phyloP scores from a whole-genome alignment of 1,140 invertebrate genomes.

The Ceratina japonica region DNA sequence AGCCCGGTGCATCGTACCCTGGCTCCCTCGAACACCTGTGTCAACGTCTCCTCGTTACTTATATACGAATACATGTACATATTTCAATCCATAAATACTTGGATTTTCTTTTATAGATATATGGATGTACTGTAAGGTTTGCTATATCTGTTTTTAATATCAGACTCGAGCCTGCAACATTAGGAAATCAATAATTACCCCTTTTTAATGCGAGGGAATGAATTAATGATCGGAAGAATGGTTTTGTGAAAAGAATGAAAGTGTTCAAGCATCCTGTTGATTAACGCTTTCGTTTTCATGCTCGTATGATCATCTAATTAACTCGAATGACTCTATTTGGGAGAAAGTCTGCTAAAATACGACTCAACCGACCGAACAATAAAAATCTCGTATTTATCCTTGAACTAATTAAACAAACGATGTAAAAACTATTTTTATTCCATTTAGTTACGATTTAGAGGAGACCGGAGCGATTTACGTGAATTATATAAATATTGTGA shows the following conservation, averaged over 20 bases:
- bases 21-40: conserved; percentile 72
- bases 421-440: no score
- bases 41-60: neutral
- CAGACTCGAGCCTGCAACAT: neutral
- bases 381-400: no score
- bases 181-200: neutral
- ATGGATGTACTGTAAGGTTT: no score
- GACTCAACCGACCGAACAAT: neutral
- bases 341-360: neutral
- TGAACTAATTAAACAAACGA: neutral
- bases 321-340: neutral
- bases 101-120: no score
- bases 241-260: neutral
- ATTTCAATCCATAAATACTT: no score
- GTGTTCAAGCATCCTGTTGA: neutral
- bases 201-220: neutral
- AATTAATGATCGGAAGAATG: neutral
- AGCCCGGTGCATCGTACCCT: conserved; percentile 72
- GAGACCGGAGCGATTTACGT: no score
- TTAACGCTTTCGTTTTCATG: conserved; percentile 3
- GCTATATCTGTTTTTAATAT: no score
- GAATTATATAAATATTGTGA: no score
- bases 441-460: no score
- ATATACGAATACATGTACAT: no score
- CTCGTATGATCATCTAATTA: neutral